These are phyloP conservation scores for Setophaga kirtlandii DNA, from an alignment of 2,113 vertebrate species.

Conservation along the genomic window DNA sequence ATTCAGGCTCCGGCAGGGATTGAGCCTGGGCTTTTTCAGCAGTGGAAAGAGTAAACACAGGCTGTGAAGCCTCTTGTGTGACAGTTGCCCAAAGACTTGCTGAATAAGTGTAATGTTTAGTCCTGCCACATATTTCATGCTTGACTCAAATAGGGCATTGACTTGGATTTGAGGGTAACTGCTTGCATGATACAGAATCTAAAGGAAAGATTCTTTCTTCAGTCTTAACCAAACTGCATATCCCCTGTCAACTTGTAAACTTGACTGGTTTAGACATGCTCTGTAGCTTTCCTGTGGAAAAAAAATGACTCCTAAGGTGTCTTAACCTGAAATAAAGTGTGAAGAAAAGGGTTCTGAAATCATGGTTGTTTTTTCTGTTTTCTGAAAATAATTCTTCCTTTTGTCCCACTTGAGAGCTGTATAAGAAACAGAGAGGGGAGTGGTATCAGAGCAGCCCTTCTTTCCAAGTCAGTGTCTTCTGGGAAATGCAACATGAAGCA, in stretches of 20 bases:
- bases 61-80: background rate
- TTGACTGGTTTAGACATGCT: background rate
- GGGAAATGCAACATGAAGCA: conserved; percentile 16
- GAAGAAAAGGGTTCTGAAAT: conserved; percentile 1
- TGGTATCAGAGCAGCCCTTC: background rate
- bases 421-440: background rate
- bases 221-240: background rate
- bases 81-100: background rate
- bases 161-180: background rate
- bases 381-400: conserved; percentile 4
- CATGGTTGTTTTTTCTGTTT: background rate
- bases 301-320: background rate
- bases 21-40: background rate
- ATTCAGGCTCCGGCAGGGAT: background rate
- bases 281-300: background rate
- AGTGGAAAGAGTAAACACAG: background rate
- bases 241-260: background rate
- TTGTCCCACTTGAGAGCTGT: background rate
- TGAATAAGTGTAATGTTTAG: background rate
- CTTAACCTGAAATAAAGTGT: background rate
- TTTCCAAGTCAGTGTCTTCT: background rate
- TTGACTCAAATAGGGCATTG: conserved; percentile 12
- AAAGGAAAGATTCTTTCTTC: background rate
- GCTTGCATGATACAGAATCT: background rate
- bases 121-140: background rate